Evolutionary conservation across 2,888 invertebrate species (phyloP).

Genomic region (Tetragnatha montana): DNA sequence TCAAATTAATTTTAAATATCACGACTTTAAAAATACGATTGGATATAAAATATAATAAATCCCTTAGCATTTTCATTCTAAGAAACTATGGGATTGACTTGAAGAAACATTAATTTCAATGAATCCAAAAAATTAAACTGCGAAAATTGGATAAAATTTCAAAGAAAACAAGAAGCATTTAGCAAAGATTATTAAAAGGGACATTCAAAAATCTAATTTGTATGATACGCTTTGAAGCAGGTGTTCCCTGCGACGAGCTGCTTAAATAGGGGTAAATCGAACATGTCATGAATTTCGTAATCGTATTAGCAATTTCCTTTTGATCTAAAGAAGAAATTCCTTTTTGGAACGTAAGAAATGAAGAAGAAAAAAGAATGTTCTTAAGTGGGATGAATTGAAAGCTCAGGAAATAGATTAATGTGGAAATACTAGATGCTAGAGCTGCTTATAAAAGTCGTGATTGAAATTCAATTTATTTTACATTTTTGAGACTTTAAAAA

Average conservation of each 20-base stretch:
- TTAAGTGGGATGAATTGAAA: not conserved
- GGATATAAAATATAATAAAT: too few relatives aligned
- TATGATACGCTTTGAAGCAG: too few relatives aligned
- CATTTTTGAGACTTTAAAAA: too few relatives aligned
- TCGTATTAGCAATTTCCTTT: not conserved
- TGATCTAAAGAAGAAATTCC: not conserved
- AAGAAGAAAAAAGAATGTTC: not conserved
- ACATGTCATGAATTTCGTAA: not conserved
- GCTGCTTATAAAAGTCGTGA: not conserved
- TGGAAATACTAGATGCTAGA: not conserved
- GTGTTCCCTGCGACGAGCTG: not conserved
- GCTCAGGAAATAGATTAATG: not conserved
- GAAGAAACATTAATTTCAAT: too few relatives aligned
- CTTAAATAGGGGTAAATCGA: not conserved
- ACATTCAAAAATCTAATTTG: not conserved
- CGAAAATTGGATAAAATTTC: too few relatives aligned
- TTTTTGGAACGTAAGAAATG: not conserved
- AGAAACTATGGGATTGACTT: too few relatives aligned
- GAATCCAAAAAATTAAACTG: too few relatives aligned
- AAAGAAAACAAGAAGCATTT: not conserved
- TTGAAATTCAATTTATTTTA: not conserved
- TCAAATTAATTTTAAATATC: too few relatives aligned
- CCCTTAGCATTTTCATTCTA: too few relatives aligned
- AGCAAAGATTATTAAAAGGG: not conserved
- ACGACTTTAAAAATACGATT: too few relatives aligned